Conservation (phyloP, 2,797 vertebrate species). For the Geotria australis region DNA sequence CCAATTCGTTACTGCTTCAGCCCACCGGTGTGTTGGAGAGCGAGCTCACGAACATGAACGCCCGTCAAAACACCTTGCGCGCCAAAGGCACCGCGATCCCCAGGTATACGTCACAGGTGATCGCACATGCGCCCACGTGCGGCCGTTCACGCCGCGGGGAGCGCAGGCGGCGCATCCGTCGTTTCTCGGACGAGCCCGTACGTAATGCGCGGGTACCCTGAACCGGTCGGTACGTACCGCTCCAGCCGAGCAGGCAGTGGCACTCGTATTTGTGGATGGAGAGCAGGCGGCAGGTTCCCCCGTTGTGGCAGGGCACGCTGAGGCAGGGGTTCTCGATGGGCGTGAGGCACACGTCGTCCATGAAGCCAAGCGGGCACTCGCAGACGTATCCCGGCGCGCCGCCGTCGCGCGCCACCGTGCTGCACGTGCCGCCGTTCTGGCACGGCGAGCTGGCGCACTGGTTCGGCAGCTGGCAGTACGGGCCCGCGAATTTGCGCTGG, state of each 20-base stretch:
- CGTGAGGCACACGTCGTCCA: constrained; percentile 51
- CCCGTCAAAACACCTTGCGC: no score
- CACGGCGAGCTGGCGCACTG: constrained; percentile 59
- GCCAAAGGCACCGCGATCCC: no score
- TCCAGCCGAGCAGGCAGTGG: constrained; percentile 64
- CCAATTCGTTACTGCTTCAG: no score
- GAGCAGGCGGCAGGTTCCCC: constrained; percentile 50
- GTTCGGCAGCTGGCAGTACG: constrained; percentile 38
- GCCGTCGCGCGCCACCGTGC: constrained; percentile 13
- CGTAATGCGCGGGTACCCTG: no score
- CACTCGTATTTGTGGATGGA: constrained; percentile 38
- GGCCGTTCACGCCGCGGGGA: no score
- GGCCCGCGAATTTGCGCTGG: constrained; percentile 16
- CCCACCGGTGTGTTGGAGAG: no score
- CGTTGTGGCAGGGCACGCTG: constrained; percentile 55
- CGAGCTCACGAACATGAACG: no score
- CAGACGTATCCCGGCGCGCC: constrained; percentile 31
- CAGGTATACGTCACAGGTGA: no score
- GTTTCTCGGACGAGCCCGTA: no score
- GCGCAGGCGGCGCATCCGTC: no score
- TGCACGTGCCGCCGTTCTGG: constrained; percentile 47
- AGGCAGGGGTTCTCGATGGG: constrained; percentile 54
- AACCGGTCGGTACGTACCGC: constrained; percentile 34
- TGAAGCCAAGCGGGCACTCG: constrained; percentile 45
- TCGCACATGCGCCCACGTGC: no score